A percentile compares a stretch with the other conserved stretches of the same genome.
Evolutionary conservation across 2,797 vertebrate species (phyloP).

Genomic region (Parotocinclus haroldoi): DNA sequence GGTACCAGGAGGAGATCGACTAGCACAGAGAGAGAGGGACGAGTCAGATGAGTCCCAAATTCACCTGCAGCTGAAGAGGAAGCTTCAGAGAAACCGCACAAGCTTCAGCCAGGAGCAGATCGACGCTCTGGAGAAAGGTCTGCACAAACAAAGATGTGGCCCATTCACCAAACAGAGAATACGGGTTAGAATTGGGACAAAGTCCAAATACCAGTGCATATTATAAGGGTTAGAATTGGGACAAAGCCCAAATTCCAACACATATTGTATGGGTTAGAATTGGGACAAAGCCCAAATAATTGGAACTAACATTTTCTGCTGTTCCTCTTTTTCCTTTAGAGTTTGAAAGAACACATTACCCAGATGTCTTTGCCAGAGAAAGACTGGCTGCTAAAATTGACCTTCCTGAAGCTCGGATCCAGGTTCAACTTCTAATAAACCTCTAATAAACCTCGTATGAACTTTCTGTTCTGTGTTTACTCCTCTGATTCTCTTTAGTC

Average conservation of each 20-base stretch:
- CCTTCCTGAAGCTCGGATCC: conserved; percentile 83
- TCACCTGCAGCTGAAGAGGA: conserved; percentile 83
- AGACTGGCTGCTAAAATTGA: conserved; percentile 84
- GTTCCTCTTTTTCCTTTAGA: conserved; percentile 65
- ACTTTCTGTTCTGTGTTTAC: neutral
- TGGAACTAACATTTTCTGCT: too few species aligned
- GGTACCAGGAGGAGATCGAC: conserved; percentile 36
- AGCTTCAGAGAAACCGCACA: conserved; percentile 83
- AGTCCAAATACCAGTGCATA: too few species aligned
- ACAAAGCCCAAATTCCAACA: too few species aligned
- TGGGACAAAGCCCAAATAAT: too few species aligned
- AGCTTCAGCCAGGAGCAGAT: conserved; percentile 87
- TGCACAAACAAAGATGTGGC: too few species aligned
- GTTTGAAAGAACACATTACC: conserved; percentile 86
- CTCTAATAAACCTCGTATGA: neutral
- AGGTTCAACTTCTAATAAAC: conserved; percentile 60
- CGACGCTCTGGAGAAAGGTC: conserved; percentile 86
- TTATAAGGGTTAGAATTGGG: too few species aligned
- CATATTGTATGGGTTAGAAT: too few species aligned
- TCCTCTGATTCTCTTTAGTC: neutral
- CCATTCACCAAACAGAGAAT: too few species aligned
- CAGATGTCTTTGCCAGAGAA: conserved; percentile 84
- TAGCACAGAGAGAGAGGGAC: conserved; percentile 50
- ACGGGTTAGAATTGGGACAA: too few species aligned
- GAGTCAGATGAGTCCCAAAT: conserved; percentile 71